Evolutionary conservation across 2,888 invertebrate species (phyloP), one percentile per base, ranked within the genome.

Genomic region (Leptinotarsa juncta): DNA sequence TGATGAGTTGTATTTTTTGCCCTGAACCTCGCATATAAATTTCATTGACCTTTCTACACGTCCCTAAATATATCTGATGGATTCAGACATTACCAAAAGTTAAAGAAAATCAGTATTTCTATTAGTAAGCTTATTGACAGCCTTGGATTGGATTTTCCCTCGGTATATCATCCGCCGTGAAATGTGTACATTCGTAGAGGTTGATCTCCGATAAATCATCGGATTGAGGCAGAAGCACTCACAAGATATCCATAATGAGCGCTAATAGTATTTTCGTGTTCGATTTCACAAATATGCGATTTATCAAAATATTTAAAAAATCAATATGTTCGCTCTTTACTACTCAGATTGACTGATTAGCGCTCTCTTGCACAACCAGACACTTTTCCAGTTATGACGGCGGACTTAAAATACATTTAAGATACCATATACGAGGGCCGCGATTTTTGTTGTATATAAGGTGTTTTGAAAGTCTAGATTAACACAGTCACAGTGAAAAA

Each of bases 241-340:
- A 55, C 32, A 70, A 71, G 74, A 77, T 74, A 72, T 65, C 53
- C 72, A 65, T 74, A 76, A 75, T 74, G 76, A 74, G 71, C 75
- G 71, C 75, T 80, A 82, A 81, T 77, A 82, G 78, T 76, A 67
- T 81, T 80, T 81, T 76, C 79, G 73, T 80, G 79, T 81, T 78
- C 75, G 70, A 77, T 75, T 78, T 69, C 67, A 78, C 76, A 78
- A 79, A 79, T 74, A 76, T 76, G 75, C 74, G 72, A 79, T 79
- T 79, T 79, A 80, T 78, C 80, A 79, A 78, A 73, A 79, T 76
- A 77, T 75, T 78, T 77, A 68, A 78, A 78, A 69, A 81, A 79
- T 78, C 78, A 76, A 80, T 80, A 76, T 75, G 67, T 65, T 69
- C 68, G 67, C 71, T 49, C 62, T 62, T 32, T 15, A 23, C 57